Conservation (phyloP, 2,888 invertebrate species). For the Deroplatys truncata region DNA sequence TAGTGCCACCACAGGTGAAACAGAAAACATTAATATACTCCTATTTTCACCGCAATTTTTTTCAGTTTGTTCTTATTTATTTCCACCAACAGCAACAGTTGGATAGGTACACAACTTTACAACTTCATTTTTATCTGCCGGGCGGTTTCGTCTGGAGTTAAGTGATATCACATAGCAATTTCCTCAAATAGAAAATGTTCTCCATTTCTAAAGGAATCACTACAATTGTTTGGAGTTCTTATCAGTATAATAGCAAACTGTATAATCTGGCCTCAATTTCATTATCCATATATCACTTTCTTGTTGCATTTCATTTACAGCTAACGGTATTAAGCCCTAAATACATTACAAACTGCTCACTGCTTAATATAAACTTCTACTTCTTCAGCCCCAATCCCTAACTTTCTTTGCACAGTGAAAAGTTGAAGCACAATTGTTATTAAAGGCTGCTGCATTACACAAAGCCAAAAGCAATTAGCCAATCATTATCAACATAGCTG, state of each 20-base stretch:
- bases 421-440: constrained; percentile 10
- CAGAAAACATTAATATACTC: constrained; percentile 17
- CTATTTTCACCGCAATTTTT: constrained; percentile 10
- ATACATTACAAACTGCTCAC: not conserved
- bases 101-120: not conserved
- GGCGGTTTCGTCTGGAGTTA: constrained; percentile 12
- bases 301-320: not conserved
- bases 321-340: constrained; percentile 8
- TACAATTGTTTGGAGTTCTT: constrained; percentile 1
- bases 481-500: not conserved
- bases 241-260: not conserved
- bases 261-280: not conserved
- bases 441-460: constrained; percentile 8
- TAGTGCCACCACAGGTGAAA: not conserved
- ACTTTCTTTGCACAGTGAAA: constrained; percentile 14
- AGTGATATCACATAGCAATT: constrained; percentile 8
- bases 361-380: not conserved
- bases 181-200: constrained; percentile 10
- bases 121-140: not conserved
- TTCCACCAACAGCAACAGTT: not conserved
- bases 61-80: not conserved
- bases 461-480: constrained; percentile 4
- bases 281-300: not conserved
- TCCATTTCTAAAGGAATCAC: constrained; percentile 4
- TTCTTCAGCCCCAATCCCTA: not conserved